A percentile compares a stretch with the other conserved stretches of the same genome.
Conservation (phyloP, 2,888 invertebrate genomes). For the Mythimna albipuncta region DNA sequence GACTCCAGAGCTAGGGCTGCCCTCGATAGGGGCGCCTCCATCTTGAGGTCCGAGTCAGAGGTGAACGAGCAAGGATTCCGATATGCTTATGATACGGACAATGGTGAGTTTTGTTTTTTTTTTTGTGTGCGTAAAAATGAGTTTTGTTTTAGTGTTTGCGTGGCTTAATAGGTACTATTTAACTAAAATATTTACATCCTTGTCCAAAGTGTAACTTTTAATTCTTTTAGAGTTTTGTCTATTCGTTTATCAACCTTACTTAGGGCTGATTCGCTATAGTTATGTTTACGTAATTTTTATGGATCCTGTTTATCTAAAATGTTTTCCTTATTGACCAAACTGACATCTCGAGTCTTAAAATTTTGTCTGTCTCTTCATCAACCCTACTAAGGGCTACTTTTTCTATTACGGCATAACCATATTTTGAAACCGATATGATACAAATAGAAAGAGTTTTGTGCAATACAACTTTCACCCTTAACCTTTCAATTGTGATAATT, state of each 20-base stretch:
- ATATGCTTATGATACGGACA: constrained; percentile 91
- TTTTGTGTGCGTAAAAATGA: neutral
- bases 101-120: constrained; percentile 81
- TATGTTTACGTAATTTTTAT: neutral
- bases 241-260: too few relatives aligned
- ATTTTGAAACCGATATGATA: too few relatives aligned
- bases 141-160: neutral
- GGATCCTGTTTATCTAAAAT: too few relatives aligned
- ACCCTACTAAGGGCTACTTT: neutral
- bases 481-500: too few relatives aligned
- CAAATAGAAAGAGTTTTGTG: neutral
- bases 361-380: too few relatives aligned
- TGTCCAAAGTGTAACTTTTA: too few relatives aligned
- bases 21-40: constrained; percentile 80
- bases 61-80: constrained; percentile 83
- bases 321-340: neutral
- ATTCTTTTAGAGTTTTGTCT: too few relatives aligned
- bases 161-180: too few relatives aligned
- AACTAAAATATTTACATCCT: neutral
- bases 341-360: too few relatives aligned
- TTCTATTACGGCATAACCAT: neutral
- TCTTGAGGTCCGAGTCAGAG: constrained; percentile 81
- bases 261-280: too few relatives aligned
- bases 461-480: neutral
- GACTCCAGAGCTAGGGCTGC: constrained; percentile 76